Evolutionary conservation across 2,888 invertebrate genomes (phyloP), one percentile per base, ranked within the genome.

Genomic region (Oscheius sp.): DNA sequence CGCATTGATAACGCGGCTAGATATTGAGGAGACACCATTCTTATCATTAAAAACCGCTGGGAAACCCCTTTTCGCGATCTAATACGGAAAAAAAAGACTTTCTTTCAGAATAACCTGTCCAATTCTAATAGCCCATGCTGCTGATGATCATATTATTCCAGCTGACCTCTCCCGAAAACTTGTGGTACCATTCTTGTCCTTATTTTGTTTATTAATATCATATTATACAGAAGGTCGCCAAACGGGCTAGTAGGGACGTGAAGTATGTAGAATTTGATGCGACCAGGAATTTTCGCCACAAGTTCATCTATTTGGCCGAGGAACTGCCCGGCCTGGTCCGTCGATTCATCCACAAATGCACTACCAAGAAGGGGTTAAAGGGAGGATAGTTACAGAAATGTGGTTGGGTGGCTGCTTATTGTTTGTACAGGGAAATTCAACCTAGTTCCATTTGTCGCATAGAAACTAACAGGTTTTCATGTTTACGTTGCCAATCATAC

Each of bases 131-230:
- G 90, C 97, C 41, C 96, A 97, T 90, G 95, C 96, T 0, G 92
- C 93, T 89, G 96, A 96, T 89, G 97, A 97, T 89, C 90, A 91
- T 63, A 92, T 96, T 25, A 93, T 97, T 76, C 96, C 96, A 16
- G 93, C 92, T 84, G 89, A 91, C 35, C 91, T 96, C 55, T 96
- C 95, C 0, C 90, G 92, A 77, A 93, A 93, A 91, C 93, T 94
- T 89, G 76, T 76, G 73, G 84, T 80, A 52, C 43, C 52, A 69
- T 35, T 35, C 9, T 6, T 9, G 35, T 35, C 9, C n/a, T n/a
- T n/a, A n/a, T 35, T 41, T 35, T 7, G 64, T 7, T 64, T 64
- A 3, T 6, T 46, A 43, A 12, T 45, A 6, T n/a, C 55, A 21
- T 49, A 13, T n/a, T 45, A 49, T 75, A n/a, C 64, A 92, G 77